A percentile compares a stretch with the other conserved stretches of the same genome.
Conservation (phyloP, 2,113 vertebrate species). For the Odobenus rosmarus region DNA sequence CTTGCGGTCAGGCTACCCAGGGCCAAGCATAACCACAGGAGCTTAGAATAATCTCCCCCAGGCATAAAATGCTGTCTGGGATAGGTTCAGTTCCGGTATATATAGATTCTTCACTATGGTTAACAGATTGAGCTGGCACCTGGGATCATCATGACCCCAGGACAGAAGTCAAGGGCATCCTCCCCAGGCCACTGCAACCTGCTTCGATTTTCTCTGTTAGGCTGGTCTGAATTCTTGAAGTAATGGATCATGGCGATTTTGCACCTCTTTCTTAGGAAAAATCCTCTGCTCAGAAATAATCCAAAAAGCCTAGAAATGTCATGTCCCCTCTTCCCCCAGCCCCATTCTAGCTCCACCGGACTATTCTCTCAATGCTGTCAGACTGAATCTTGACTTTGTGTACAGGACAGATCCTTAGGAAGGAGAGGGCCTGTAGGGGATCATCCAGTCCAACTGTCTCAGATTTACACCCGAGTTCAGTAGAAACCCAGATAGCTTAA, state of each 20-base stretch:
- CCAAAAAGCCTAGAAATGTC: conserved; percentile 9
- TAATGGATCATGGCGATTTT: not conserved
- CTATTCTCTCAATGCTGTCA: not conserved
- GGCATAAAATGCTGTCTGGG: not conserved
- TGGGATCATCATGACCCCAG: not conserved
- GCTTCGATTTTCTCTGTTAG: not conserved
- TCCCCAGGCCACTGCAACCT: not conserved
- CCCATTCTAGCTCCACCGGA: not conserved
- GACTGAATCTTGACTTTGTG: not conserved
- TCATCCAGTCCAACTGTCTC: not conserved
- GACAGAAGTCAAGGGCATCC: not conserved
- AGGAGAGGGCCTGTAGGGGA: not conserved
- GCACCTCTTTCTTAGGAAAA: conserved; percentile 36
- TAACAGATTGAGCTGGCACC: not conserved
- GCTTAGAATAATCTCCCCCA: conserved; percentile 13
- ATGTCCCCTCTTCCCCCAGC: not conserved
- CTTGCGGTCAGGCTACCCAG: not conserved
- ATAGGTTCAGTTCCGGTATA: not conserved
- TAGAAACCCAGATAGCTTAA: not conserved
- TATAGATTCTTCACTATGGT: not conserved
- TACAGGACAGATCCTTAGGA: not conserved
- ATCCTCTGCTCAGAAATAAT: conserved; percentile 26
- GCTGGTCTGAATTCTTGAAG: not conserved
- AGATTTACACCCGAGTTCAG: not conserved
- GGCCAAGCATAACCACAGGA: not conserved